phyloP scores from a whole-genome alignment of 2,888 invertebrate genomes.

The Callosobruchus maculatus region DNA sequence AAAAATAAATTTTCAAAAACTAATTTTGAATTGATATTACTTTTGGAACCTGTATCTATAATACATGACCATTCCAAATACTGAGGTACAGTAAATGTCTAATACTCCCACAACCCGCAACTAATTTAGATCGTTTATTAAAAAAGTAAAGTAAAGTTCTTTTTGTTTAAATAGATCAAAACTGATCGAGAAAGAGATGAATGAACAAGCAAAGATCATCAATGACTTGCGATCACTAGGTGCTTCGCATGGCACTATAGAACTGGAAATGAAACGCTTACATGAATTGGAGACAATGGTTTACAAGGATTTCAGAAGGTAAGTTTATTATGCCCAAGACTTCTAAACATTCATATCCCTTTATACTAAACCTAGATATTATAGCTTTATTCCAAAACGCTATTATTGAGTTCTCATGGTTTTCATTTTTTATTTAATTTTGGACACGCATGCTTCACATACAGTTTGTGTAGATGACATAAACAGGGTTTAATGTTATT shows the following conservation, averaged over 20 bases:
- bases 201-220: constrained; percentile 93
- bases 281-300: constrained; percentile 92
- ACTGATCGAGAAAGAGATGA: constrained; percentile 94
- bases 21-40: too few species aligned
- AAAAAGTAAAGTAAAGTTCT: too few species aligned
- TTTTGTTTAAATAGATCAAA: constrained; percentile 61
- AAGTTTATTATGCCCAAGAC: constrained; percentile 1
- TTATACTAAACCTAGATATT: background rate
- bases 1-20: too few species aligned
- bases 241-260: constrained; percentile 62
- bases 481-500: too few species aligned
- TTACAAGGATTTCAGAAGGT: constrained; percentile 88
- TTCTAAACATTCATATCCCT: background rate
- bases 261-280: constrained; percentile 85
- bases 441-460: background rate
- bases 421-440: background rate
- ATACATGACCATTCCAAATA: too few species aligned
- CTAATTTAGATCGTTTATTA: too few species aligned
- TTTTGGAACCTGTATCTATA: too few species aligned
- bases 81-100: too few species aligned
- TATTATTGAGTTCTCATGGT: background rate
- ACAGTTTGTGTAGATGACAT: background rate
- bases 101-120: too few species aligned
- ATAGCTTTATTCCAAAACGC: background rate
- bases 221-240: constrained; percentile 68